Percentiles rank a stretch among this genome's conserved stretches.
These are phyloP conservation scores for Mungos mungo DNA, from an alignment of 2,113 vertebrate species.

Conservation along the genomic window DNA sequence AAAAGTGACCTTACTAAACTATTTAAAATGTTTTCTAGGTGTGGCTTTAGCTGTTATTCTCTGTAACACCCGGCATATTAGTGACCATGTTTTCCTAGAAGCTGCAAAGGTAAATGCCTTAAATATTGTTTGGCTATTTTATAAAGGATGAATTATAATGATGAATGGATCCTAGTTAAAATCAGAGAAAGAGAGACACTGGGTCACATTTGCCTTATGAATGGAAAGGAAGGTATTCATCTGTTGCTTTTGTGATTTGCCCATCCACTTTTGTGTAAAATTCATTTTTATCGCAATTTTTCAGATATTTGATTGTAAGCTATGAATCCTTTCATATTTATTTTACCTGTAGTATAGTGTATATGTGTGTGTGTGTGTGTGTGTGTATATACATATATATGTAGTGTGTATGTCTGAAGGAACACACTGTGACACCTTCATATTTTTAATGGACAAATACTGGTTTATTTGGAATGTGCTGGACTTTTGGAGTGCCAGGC, in stretches of 20 bases:
- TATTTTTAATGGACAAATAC: neutral
- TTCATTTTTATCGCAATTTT: neutral
- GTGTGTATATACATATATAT: neutral
- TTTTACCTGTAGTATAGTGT: neutral
- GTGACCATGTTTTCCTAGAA: conserved; percentile 95
- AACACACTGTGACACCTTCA: neutral
- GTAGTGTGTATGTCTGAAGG: neutral
- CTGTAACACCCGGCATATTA: conserved; percentile 95
- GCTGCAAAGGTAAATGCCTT: conserved; percentile 93
- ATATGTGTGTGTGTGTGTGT: no score
- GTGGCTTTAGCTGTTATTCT: conserved; percentile 97
- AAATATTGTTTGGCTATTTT: conserved; percentile 48
- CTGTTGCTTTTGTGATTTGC: neutral
- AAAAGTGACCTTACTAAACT: neutral
- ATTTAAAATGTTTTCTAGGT: conserved; percentile 82
- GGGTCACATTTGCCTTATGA: conserved; percentile 18
- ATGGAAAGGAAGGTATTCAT: conserved; percentile 29
- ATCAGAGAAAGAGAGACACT: neutral
- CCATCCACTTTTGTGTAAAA: conserved; percentile 7
- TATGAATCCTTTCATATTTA: neutral
- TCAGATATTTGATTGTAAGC: neutral
- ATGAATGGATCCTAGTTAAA: conserved; percentile 1
- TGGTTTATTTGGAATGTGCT: neutral
- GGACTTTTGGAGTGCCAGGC: neutral
- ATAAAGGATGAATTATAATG: conserved; percentile 17